Evolutionary conservation across 2,113 vertebrate species (phyloP).

Genomic region (Corythaixoides concolor): DNA sequence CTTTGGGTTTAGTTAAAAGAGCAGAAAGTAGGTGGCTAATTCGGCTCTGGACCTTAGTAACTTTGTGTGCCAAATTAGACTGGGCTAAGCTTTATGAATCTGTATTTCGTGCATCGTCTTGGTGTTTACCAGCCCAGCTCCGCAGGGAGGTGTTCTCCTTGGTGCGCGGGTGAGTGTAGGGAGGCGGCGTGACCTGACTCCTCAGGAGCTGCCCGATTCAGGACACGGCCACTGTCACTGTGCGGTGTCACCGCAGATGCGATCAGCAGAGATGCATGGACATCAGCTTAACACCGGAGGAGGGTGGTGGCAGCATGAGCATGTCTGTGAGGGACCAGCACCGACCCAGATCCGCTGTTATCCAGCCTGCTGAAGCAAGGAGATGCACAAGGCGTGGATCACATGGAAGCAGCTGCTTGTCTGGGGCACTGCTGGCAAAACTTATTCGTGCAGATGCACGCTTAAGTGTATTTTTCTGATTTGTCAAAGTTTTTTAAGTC

Average conservation of each 20-base stretch:
- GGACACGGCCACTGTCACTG: not conserved
- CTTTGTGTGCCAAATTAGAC: not conserved
- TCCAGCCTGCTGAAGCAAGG: not conserved
- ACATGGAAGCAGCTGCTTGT: not conserved
- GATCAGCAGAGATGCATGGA: not conserved
- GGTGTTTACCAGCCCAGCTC: not conserved
- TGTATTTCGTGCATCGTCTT: not conserved
- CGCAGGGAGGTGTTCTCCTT: fast-evolving
- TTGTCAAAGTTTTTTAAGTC: not conserved
- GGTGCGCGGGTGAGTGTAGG: not conserved
- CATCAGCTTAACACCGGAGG: not conserved
- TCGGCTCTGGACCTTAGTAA: not conserved
- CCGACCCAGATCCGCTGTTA: not conserved
- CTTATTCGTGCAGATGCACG: too few species aligned
- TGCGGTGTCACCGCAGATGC: not conserved
- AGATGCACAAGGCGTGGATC: not conserved
- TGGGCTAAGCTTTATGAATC: too few species aligned
- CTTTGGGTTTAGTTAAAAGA: too few species aligned
- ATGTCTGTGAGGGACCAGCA: not conserved
- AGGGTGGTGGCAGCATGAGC: too few species aligned
- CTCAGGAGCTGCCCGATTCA: not conserved
- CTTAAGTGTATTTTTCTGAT: not conserved
- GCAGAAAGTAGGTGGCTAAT: not conserved
- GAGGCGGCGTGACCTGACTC: not conserved
- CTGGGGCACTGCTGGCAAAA: fast-evolving